Percentiles rank a stretch among this genome's conserved stretches.
Evolutionary conservation across 2,113 vertebrate species (phyloP).

Genomic region (Syngnathoides biaculeatus): DNA sequence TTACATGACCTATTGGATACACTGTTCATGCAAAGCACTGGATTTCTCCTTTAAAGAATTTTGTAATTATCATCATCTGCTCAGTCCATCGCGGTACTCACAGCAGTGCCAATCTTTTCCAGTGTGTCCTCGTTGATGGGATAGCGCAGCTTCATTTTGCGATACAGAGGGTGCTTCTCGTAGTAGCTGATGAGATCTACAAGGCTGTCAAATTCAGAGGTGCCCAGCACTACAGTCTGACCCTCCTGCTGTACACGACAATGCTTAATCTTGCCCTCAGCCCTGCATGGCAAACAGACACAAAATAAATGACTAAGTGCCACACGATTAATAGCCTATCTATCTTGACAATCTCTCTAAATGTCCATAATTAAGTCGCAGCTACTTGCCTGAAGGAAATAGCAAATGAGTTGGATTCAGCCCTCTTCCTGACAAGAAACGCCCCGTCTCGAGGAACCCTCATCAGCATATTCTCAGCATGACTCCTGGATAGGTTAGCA

Average conservation of each 20-base stretch:
- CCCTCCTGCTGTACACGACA: slow-evolving; percentile 96
- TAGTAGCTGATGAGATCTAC: slow-evolving; percentile 97
- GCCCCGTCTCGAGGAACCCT: slow-evolving; percentile 92
- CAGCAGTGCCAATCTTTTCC: slow-evolving; percentile 97
- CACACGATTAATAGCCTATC: not conserved
- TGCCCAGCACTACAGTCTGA: slow-evolving; percentile 89
- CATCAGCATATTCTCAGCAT: slow-evolving; percentile 98
- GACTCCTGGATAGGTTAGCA: slow-evolving; percentile 85
- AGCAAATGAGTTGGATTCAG: slow-evolving; percentile 90
- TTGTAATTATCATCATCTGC: not conserved
- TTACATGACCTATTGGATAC: too few species aligned
- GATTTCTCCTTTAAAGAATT: too few species aligned
- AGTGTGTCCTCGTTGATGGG: slow-evolving; percentile 98
- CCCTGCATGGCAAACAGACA: slow-evolving; percentile 68
- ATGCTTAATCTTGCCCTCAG: slow-evolving; percentile 98
- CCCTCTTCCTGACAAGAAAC: slow-evolving; percentile 93
- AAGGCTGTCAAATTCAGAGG: slow-evolving; percentile 94
- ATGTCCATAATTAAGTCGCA: not conserved
- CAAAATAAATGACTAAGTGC: not conserved
- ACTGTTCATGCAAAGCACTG: too few species aligned
- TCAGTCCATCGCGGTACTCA: slow-evolving; percentile 65
- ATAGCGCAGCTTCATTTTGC: slow-evolving; percentile 98
- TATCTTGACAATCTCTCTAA: not conserved
- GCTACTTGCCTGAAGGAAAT: slow-evolving; percentile 89
- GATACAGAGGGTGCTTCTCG: slow-evolving; percentile 93